These are phyloP conservation scores for Brachypalpus laphriformis DNA, from an alignment of 2,888 invertebrate genomes.

Conservation along the genomic window DNA sequence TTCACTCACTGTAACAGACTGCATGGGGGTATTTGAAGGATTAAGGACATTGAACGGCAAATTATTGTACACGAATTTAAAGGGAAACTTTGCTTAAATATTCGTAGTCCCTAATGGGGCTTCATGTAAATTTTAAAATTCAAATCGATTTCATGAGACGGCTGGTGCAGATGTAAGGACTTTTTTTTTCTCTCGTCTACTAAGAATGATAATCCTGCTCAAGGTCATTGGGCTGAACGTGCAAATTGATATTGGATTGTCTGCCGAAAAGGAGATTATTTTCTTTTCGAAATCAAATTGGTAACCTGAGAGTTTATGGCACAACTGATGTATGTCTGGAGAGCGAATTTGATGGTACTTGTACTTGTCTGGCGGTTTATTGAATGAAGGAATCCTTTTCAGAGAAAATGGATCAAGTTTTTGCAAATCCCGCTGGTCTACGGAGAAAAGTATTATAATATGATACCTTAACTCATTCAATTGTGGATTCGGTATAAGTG, in stretches of 20 bases:
- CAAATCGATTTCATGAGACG: not conserved
- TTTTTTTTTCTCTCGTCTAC: not conserved
- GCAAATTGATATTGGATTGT: not conserved
- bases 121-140: not conserved
- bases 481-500: not conserved
- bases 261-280: not conserved
- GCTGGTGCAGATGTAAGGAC: not conserved
- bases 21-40: not conserved
- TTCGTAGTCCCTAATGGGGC: not conserved
- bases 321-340: conserved; percentile 3
- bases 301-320: not conserved
- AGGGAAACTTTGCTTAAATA: not conserved
- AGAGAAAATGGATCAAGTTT: not conserved
- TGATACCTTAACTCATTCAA: not conserved
- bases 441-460: not conserved
- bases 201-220: not conserved
- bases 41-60: conserved; percentile 35
- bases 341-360: not conserved
- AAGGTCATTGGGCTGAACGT: not conserved
- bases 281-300: not conserved
- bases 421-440: too few relatives aligned
- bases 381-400: not conserved
- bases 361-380: not conserved
- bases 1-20: conserved; percentile 7
- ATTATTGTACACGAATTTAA: not conserved